Conservation (phyloP, 1,140 invertebrate species). For the Achroia grisella region DNA sequence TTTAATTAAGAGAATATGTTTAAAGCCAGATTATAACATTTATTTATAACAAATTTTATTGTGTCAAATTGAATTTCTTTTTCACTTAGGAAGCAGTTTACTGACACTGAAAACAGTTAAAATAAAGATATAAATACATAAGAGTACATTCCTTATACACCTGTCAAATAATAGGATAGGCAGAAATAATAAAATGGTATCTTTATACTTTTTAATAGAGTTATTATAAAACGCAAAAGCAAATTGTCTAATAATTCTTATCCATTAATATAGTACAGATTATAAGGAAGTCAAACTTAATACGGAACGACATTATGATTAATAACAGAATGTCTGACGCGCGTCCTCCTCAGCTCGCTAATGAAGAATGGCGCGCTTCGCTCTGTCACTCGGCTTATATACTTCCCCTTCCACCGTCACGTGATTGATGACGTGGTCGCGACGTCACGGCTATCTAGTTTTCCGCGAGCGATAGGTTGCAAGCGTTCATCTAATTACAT, state of each 20-base stretch:
- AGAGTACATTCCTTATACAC: too few species aligned
- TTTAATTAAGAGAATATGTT: too few species aligned
- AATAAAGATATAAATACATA: too few species aligned
- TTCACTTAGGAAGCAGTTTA: too few species aligned
- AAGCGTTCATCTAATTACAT: background rate
- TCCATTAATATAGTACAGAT: background rate
- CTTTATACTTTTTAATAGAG: too few species aligned
- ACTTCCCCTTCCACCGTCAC: background rate
- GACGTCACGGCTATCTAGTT: conserved; percentile 1
- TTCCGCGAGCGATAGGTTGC: background rate
- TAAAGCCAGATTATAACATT: too few species aligned
- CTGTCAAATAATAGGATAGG: background rate
- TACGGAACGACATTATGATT: background rate
- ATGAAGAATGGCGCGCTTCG: background rate
- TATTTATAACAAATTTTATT: too few species aligned
- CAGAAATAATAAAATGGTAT: too few species aligned
- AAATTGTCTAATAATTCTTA: background rate
- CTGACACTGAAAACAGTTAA: too few species aligned
- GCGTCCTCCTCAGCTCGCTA: background rate
- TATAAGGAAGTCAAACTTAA: background rate
- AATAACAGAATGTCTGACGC: background rate
- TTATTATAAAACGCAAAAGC: too few species aligned
- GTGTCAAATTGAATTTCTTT: too few species aligned
- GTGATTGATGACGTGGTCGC: conserved; percentile 1
- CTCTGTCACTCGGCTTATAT: background rate